Conservation (phyloP, 2,797 vertebrate species). For the Molossus molossus region DNA sequence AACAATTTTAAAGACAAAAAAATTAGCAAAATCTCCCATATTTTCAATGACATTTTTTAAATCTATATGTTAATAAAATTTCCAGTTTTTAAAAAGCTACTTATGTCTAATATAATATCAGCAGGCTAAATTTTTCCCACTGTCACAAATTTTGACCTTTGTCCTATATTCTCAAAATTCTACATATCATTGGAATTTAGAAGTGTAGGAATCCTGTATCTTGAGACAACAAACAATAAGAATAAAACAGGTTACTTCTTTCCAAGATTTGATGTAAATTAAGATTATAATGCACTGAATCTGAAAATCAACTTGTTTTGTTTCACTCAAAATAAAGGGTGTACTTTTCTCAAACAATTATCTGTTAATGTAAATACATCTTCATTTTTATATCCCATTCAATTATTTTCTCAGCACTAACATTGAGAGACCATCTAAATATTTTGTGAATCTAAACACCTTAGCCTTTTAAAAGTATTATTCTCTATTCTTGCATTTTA, state of each 20-base stretch:
- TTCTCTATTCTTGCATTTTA: constrained; percentile 44
- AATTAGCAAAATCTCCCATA: not conserved
- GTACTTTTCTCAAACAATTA: constrained; percentile 32
- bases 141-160: constrained; percentile 34
- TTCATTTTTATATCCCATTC: constrained; percentile 41
- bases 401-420: constrained; percentile 19
- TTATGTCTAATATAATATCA: not conserved
- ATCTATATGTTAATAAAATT: not conserved
- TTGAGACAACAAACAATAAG: constrained; percentile 9
- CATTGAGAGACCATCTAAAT: constrained; percentile 54
- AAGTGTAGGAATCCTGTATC: not conserved
- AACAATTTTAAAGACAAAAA: constrained; percentile 14
- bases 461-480: constrained; percentile 70
- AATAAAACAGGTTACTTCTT: not conserved
- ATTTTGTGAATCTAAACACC: constrained; percentile 46
- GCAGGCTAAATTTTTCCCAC: not conserved
- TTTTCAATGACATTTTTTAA: not conserved
- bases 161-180: constrained; percentile 16
- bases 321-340: constrained; percentile 47
- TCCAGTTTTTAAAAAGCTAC: not conserved
- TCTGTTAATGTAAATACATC: not conserved
- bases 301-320: not conserved
- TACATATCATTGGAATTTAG: constrained; percentile 1
- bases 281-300: not conserved
- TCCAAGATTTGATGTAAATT: not conserved